Evolutionary conservation across 2,797 vertebrate species (phyloP), one percentile per base, ranked within the genome.

Genomic region (Sebastes oblongus): DNA sequence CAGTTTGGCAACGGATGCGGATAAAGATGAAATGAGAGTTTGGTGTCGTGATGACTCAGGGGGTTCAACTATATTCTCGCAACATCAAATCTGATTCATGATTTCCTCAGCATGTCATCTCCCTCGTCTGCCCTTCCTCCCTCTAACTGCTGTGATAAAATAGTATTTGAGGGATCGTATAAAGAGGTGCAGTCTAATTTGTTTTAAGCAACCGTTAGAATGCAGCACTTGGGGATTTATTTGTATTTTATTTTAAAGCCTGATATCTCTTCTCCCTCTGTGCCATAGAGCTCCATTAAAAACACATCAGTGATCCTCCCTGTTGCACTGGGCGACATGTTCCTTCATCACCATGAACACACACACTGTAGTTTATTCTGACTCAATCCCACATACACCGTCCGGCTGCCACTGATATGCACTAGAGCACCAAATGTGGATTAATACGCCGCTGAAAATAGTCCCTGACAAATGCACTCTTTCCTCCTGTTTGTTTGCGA

Each of bases 41-140:
- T 39, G 69, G 70, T 75, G 86, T 80, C 30, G 14, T 36, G 81
- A 83, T 85, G 88, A 88, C 72, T 87, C 83, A 64, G 64, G 56
- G 74, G 80, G 73, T 75, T 84, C 77, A 70, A 46, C 81, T 79
- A 20, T 58, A 36, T 72, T 71, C 76, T 54, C 4, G 3, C 55
- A 56, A 66, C 85, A 86, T 86, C 61, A 65, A 4, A 70, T 86
- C 36, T 86, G 83, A 86, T 61, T 83, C 75, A 52, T 54, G 55
- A 56, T 75, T 81, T 84, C 78, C 54, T 85, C 75, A 27, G 39
- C 7, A 0, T 75, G 62, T 67, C 69, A 0, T 24, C 16, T 27
- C 8, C 69, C 24, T 78, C 56, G 24, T 29, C 42, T 55, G 39
- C 55, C 16, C 52, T 22, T 27, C 61, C 75, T 58, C 20, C 52